Percentiles rank a stretch among this genome's conserved stretches.
These are phyloP conservation scores for Tetramorium parvispinum DNA, from an alignment of 1,140 invertebrate genomes.

Conservation along the genomic window DNA sequence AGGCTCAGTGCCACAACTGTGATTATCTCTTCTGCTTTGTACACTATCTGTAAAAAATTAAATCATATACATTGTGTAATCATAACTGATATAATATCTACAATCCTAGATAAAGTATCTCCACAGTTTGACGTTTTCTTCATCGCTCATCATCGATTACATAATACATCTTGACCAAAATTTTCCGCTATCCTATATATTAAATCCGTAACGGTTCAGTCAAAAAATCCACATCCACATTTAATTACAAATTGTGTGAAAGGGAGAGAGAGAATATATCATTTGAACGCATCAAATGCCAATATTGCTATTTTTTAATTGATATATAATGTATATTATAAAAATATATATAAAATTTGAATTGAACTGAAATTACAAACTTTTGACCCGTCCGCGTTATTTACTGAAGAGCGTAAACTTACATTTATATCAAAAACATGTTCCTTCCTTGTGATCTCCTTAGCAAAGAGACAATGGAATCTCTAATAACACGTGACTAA, in stretches of 20 bases:
- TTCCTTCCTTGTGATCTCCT: neutral
- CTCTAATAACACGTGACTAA: conserved; percentile 11
- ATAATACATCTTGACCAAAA: conserved; percentile 4
- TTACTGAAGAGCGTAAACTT: neutral
- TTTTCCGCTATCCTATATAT: neutral
- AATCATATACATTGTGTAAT: neutral
- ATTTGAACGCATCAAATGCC: neutral
- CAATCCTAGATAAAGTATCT: neutral
- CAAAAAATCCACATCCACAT: neutral
- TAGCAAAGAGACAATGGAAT: neutral
- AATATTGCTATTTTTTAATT: neutral
- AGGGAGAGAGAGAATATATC: neutral
- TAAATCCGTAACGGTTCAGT: neutral
- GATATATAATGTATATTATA: neutral
- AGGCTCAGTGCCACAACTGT: neutral
- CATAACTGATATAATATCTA: conserved; percentile 35
- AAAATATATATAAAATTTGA: neutral
- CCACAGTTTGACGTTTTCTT: neutral
- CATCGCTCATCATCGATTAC: neutral
- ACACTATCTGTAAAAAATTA: conserved; percentile 2
- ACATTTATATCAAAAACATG: neutral
- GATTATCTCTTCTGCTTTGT: too few species aligned
- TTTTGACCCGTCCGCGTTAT: neutral
- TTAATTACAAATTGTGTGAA: neutral
- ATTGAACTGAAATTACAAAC: neutral